Conservation (phyloP, 2,797 vertebrate genomes). For the Hephaestus fuliginosus region DNA sequence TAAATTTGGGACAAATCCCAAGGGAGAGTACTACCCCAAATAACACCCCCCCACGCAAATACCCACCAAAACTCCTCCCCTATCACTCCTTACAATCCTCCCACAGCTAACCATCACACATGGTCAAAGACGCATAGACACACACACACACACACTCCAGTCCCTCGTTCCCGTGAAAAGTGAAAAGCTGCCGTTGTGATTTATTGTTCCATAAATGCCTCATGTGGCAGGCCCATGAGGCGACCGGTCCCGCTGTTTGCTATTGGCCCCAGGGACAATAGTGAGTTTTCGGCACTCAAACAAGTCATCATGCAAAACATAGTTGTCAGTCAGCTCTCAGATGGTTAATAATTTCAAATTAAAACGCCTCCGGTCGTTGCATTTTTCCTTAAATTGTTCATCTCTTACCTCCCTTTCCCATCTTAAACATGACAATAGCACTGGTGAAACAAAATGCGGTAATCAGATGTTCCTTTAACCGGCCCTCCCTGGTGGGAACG, state of each 20-base stretch:
- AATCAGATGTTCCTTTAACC: conserved; percentile 38
- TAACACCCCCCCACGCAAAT: conserved; percentile 42
- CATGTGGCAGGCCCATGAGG: conserved; percentile 73
- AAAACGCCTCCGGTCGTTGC: conserved; percentile 19
- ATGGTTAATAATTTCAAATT: conserved; percentile 31
- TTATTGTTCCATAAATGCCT: conserved; percentile 86
- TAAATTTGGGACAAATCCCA: conserved; percentile 80
- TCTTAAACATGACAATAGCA: conserved; percentile 14
- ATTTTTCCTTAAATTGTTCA: background rate
- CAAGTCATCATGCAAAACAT: conserved; percentile 55
- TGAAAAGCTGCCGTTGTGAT: conserved; percentile 80
- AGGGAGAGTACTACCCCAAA: conserved; percentile 67
- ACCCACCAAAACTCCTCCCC: conserved; percentile 55
- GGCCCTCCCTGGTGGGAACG: conserved; percentile 60
- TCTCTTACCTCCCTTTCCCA: background rate
- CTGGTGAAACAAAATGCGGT: conserved; percentile 25
- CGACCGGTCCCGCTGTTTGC: conserved; percentile 78
- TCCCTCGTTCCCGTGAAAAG: conserved; percentile 63
- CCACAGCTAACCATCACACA: conserved; percentile 43
- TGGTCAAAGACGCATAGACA: conserved; percentile 46
- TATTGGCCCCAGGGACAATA: conserved; percentile 78
- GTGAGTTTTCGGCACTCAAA: conserved; percentile 74
- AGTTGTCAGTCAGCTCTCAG: conserved; percentile 30
- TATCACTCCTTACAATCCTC: conserved; percentile 52
- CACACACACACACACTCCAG: conserved; percentile 34